A percentile compares a stretch with the other conserved stretches of the same genome.
These are phyloP conservation scores for Varroa destructor DNA, from an alignment of 1,140 invertebrate genomes.

Conservation along the genomic window DNA sequence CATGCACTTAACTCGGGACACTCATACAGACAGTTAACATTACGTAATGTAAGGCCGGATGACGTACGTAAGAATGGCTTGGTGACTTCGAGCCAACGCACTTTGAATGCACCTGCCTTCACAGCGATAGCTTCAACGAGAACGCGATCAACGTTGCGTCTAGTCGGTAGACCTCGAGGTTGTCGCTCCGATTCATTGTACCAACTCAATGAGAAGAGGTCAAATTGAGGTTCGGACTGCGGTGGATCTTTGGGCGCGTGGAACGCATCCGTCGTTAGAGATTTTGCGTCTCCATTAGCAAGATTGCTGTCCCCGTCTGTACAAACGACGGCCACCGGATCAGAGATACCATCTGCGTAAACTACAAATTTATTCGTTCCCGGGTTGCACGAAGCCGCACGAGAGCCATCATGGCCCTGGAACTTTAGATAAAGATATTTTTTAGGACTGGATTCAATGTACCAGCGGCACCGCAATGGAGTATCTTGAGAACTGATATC, in stretches of 20 bases:
- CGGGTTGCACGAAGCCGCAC: slow-evolving; percentile 25
- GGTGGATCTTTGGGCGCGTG: slow-evolving; percentile 27
- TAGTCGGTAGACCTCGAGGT: slow-evolving; percentile 7
- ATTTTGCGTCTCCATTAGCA: slow-evolving; percentile 26
- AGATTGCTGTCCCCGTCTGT: slow-evolving; percentile 28
- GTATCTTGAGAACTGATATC: slow-evolving; percentile 23
- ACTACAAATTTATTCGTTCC: slow-evolving; percentile 34
- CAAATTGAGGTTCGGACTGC: slow-evolving; percentile 30
- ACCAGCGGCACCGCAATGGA: slow-evolving; percentile 34
- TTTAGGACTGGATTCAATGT: slow-evolving; percentile 33
- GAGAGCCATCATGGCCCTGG: slow-evolving; percentile 32
- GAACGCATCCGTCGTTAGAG: slow-evolving; percentile 20
- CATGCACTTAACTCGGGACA: slow-evolving; percentile 74
- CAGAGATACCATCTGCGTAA: slow-evolving; percentile 32
- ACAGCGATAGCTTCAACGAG: slow-evolving; percentile 60
- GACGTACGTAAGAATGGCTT: slow-evolving; percentile 39
- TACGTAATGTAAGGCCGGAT: slow-evolving; percentile 44
- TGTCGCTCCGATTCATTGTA: slow-evolving; percentile 32
- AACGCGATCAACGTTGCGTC: slow-evolving; percentile 41
- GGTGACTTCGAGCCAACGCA: slow-evolving; percentile 69
- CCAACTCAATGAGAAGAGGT: slow-evolving; percentile 34
- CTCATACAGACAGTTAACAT: slow-evolving; percentile 53
- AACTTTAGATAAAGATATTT: slow-evolving; percentile 35
- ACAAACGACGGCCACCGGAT: slow-evolving; percentile 34
- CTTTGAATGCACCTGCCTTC: slow-evolving; percentile 55